Percentiles rank a stretch among this genome's conserved stretches.
phyloP scores from a whole-genome alignment of 2,888 invertebrate genomes.

The Myathropa florea region DNA sequence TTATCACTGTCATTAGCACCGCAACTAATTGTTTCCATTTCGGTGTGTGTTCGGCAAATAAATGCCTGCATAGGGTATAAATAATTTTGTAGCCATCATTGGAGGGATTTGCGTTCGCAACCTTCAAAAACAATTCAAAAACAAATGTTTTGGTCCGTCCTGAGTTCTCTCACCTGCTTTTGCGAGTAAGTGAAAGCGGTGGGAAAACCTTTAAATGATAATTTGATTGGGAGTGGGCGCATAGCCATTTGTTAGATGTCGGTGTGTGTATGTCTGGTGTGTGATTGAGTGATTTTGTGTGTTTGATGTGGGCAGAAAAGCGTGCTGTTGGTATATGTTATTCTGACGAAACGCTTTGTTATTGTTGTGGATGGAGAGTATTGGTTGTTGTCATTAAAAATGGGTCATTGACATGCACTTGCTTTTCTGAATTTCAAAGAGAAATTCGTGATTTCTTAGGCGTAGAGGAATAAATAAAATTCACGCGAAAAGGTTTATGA shows the following conservation, averaged over 20 bases:
- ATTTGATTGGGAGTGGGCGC: conserved; percentile 15
- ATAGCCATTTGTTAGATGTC: conserved; percentile 32
- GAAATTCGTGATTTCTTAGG: too few relatives aligned
- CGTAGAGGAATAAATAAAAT: too few relatives aligned
- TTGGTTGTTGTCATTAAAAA: too few relatives aligned
- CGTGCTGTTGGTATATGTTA: not conserved
- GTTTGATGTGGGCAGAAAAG: not conserved
- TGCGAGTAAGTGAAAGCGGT: not conserved
- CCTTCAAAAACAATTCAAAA: conserved; percentile 64
- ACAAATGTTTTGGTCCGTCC: conserved; percentile 49
- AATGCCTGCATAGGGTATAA: conserved; percentile 51
- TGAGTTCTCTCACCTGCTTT: conserved; percentile 37
- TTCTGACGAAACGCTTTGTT: conserved; percentile 34
- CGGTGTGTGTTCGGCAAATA: conserved; percentile 42
- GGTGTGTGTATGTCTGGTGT: not conserved
- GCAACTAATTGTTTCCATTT: conserved; percentile 70
- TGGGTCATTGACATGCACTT: too few relatives aligned
- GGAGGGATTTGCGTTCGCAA: conserved; percentile 53
- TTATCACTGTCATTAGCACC: conserved; percentile 72
- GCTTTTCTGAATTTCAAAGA: too few relatives aligned
- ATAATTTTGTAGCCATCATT: conserved; percentile 48
- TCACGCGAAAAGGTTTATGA: too few relatives aligned
- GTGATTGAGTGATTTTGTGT: not conserved
- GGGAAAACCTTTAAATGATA: conserved; percentile 6
- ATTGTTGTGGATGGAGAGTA: too few relatives aligned